Conservation (phyloP, 2,113 vertebrate genomes). For the Pterocles gutturalis region DNA sequence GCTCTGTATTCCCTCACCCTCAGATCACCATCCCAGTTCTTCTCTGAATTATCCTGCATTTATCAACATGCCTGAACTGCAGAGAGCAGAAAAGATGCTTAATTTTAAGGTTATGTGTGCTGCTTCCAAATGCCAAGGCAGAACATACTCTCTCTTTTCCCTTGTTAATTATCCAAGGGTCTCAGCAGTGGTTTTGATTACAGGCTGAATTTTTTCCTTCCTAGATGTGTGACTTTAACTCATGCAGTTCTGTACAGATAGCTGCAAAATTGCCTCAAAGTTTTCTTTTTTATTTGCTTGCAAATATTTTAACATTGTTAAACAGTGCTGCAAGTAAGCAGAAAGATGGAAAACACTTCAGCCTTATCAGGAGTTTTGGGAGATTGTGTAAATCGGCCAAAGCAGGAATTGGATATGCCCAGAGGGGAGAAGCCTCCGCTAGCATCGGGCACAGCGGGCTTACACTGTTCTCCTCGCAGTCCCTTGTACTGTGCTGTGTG, state of each 20-base stretch:
- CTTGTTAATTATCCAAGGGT: background rate
- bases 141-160: background rate
- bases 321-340: background rate
- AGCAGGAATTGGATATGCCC: background rate
- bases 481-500: background rate
- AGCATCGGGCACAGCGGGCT: background rate
- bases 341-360: background rate
- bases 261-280: background rate
- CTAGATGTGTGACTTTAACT: background rate
- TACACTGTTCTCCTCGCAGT: background rate
- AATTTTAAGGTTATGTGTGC: background rate
- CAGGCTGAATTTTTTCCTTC: background rate
- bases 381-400: background rate
- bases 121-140: background rate
- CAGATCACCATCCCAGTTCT: background rate
- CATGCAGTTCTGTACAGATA: background rate
- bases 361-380: background rate
- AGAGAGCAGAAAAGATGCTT: background rate
- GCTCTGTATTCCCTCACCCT: background rate
- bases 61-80: background rate
- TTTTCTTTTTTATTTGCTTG: background rate
- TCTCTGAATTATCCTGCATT: background rate
- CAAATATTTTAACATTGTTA: background rate
- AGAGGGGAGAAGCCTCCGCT: accelerated
- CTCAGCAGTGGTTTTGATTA: background rate